Evolutionary conservation across 1,140 invertebrate species (phyloP).

Genomic region (Bombyx mandarina): DNA sequence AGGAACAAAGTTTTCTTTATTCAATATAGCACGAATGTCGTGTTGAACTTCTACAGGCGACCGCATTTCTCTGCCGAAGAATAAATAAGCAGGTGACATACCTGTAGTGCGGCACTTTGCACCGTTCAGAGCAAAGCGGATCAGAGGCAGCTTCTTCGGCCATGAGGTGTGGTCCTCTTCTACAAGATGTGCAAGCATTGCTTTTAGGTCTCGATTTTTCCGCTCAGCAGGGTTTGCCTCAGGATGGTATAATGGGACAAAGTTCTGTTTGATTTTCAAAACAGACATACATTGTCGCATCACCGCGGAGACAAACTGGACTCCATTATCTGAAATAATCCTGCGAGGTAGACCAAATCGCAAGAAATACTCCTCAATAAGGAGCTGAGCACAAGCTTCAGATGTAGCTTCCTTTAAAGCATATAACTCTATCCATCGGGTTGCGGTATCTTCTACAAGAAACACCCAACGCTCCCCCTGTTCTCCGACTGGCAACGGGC

Average conservation of each 20-base stretch:
- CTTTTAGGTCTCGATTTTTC: slow-evolving; percentile 21
- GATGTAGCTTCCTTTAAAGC: slow-evolving; percentile 30
- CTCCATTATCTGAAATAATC: slow-evolving; percentile 28
- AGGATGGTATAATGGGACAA: slow-evolving; percentile 21
- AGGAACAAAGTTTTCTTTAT: no score
- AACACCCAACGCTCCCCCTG: slow-evolving; percentile 38
- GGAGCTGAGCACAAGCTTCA: slow-evolving; percentile 23
- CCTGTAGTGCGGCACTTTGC: no score
- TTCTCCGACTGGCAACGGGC: slow-evolving; percentile 28
- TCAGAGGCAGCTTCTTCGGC: no score
- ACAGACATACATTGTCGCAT: no score
- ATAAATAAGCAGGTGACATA: no score
- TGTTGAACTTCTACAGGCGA: no score
- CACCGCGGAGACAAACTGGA: slow-evolving; percentile 20
- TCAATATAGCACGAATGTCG: no score
- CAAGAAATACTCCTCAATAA: slow-evolving; percentile 44
- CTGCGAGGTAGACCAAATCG: slow-evolving; percentile 35
- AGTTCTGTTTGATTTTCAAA: slow-evolving; percentile 10
- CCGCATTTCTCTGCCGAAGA: no score
- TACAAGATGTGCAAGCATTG: slow-evolving; percentile 13
- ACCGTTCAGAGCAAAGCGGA: no score
- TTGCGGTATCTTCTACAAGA: slow-evolving; percentile 33
- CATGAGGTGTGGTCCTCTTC: slow-evolving; percentile 14
- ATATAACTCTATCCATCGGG: slow-evolving; percentile 41
- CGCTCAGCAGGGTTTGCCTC: slow-evolving; percentile 26